These are phyloP conservation scores for Noctilio leporinus DNA, from an alignment of 2,113 vertebrate genomes.

Conservation along the genomic window DNA sequence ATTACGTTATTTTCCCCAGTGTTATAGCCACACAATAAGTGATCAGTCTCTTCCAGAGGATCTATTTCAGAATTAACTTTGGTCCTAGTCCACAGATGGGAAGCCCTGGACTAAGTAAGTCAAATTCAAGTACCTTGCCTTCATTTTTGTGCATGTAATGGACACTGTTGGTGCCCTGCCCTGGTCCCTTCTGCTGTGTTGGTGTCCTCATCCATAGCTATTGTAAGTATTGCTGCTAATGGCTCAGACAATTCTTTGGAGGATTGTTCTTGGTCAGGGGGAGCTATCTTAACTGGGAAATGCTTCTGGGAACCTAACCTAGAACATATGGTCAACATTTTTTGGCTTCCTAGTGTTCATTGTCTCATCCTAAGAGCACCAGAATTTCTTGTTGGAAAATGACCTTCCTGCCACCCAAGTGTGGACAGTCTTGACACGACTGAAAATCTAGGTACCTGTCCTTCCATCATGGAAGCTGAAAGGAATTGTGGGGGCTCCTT, in stretches of 20 bases:
- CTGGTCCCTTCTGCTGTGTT: background rate
- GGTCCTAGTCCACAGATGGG: background rate
- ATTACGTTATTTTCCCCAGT: background rate
- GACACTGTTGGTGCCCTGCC: background rate
- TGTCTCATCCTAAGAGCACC: background rate
- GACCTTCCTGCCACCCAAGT: background rate
- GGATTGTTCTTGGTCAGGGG: background rate
- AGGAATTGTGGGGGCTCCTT: background rate
- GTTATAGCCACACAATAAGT: background rate
- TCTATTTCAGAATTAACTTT: background rate
- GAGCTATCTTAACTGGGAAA: background rate
- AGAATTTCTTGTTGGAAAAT: background rate
- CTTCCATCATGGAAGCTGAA: background rate
- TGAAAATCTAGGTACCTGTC: background rate
- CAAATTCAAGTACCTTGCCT: background rate
- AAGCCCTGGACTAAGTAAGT: background rate
- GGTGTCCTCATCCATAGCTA: background rate
- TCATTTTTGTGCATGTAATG: background rate
- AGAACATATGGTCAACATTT: background rate
- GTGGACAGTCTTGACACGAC: background rate
- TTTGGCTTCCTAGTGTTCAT: background rate
- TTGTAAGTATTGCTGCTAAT: background rate
- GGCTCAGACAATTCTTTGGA: background rate
- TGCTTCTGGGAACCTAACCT: background rate
- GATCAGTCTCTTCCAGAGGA: background rate